phyloP scores from a whole-genome alignment of 2,797 vertebrate species.

The Urocyon cinereoargenteus region DNA sequence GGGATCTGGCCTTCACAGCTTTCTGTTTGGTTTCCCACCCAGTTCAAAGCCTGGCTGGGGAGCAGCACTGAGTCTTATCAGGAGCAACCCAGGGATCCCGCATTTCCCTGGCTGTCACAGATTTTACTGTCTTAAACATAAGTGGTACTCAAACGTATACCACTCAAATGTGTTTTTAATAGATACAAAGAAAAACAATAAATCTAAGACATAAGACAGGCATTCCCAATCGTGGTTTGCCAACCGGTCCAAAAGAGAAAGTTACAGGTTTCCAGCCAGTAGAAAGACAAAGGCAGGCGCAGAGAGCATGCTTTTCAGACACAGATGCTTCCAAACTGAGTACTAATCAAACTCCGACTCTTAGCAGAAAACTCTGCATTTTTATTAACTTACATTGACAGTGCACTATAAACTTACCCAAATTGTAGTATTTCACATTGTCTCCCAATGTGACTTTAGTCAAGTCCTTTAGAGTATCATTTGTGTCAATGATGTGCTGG shows the following conservation, averaged over 20 bases:
- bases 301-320: not conserved
- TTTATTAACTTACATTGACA: not conserved
- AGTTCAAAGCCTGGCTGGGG: not conserved
- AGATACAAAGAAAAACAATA: not conserved
- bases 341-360: not conserved
- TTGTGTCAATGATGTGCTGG: conserved; percentile 93
- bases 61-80: not conserved
- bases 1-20: not conserved
- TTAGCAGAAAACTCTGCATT: not conserved
- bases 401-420: conserved; percentile 90
- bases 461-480: conserved; percentile 91
- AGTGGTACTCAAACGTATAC: not conserved
- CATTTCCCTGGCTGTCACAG: not conserved
- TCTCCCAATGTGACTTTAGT: conserved; percentile 92
- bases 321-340: not conserved
- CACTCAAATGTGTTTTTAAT: not conserved
- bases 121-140: conserved; percentile 7
- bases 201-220: not conserved
- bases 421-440: conserved; percentile 95
- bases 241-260: not conserved
- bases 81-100: not conserved
- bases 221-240: not conserved
- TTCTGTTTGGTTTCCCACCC: conserved; percentile 16
- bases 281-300: not conserved
- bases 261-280: not conserved